Conservation (phyloP, 2,113 vertebrate species). For the Cisticola juncidis region DNA sequence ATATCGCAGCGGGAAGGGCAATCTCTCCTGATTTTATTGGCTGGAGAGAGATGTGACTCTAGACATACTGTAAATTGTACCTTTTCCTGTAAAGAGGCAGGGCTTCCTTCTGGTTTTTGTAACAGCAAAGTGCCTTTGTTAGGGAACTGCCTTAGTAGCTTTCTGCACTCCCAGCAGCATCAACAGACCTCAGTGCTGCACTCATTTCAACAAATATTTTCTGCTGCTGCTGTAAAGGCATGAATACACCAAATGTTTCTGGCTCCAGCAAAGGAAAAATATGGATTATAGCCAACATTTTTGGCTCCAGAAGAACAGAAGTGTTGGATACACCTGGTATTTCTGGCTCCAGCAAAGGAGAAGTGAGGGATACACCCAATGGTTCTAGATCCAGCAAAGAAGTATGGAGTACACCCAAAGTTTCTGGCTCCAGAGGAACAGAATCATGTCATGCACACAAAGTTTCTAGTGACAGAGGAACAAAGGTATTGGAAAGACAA, state of each 20-base stretch:
- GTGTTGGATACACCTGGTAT: rapidly evolving
- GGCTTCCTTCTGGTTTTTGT: neutral
- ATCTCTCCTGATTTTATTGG: rapidly evolving
- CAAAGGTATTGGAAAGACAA: rapidly evolving
- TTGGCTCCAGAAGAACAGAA: neutral
- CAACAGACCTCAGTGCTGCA: rapidly evolving
- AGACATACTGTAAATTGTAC: rapidly evolving
- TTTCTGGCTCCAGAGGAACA: neutral
- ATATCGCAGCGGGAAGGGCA: rapidly evolving
- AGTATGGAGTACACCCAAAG: rapidly evolving
- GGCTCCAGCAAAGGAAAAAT: neutral
- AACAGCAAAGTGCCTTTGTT: neutral
- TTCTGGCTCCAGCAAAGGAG: neutral
- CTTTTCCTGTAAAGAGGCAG: neutral
- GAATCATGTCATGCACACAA: rapidly evolving
- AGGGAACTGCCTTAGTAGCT: neutral
- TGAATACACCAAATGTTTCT: rapidly evolving
- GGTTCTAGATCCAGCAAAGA: too few species aligned
- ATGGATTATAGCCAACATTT: rapidly evolving
- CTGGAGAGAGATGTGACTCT: rapidly evolving
- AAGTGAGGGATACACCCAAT: neutral
- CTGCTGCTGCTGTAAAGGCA: neutral
- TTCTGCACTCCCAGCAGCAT: neutral
- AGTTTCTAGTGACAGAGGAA: neutral
- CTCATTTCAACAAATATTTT: neutral